Percentiles rank a stretch among this genome's conserved stretches.
Evolutionary conservation across 1,140 invertebrate genomes (phyloP).

Genomic region (Gonatopus flavifemur): DNA sequence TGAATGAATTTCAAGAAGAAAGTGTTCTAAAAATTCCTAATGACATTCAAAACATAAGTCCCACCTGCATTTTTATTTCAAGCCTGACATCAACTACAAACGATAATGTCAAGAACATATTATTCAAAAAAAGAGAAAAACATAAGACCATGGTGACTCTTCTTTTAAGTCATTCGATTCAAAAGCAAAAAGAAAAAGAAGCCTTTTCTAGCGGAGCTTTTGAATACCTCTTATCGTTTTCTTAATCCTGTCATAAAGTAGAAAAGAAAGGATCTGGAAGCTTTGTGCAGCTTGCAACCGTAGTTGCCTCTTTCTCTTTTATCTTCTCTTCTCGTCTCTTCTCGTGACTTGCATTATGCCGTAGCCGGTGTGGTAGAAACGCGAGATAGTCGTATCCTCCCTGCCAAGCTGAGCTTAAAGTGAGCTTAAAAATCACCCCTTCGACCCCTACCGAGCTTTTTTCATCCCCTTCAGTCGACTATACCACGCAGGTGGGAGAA

Average conservation of each 20-base stretch:
- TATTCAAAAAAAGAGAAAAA: no score
- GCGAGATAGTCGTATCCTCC: conserved; percentile 49
- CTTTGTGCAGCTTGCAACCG: conserved; percentile 13
- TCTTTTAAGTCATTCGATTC: no score
- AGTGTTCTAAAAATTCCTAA: no score
- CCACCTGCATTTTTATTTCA: no score
- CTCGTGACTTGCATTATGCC: conserved; percentile 33
- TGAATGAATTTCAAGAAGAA: no score
- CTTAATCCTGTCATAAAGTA: conserved; percentile 45
- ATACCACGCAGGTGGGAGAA: conserved; percentile 34
- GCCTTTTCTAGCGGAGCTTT: conserved; percentile 31
- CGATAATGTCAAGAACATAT: no score
- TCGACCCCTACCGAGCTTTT: conserved; percentile 43
- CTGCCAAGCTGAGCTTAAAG: conserved; percentile 47
- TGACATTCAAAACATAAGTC: no score
- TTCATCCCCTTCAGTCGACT: conserved; percentile 32
- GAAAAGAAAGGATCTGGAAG: conserved; percentile 32
- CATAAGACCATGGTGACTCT: no score
- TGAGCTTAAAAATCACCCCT: conserved; percentile 56
- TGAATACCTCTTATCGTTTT: conserved; percentile 40
- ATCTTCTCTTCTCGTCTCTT: conserved; percentile 23
- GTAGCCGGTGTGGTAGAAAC: conserved; percentile 40
- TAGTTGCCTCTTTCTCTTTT: conserved; percentile 8
- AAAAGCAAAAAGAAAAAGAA: no score
- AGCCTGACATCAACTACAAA: no score